phyloP scores from a whole-genome alignment of 53 echinoderm and acorn worm species.

The Holothuria scabra region DNA sequence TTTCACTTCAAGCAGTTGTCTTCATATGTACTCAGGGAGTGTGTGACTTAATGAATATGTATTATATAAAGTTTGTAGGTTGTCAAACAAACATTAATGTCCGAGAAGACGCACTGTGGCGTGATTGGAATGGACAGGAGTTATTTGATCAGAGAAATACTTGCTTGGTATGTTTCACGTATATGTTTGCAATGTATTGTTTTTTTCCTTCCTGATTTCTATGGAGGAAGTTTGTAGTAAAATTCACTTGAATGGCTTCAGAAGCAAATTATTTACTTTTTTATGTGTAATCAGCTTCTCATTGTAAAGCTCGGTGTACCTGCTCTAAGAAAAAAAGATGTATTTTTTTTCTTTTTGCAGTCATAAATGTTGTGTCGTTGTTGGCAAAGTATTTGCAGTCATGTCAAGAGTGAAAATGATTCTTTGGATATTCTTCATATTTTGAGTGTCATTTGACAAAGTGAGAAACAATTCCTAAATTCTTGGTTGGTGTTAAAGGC shows the following conservation, averaged over 20 bases:
- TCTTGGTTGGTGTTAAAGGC: slow-evolving; percentile 46
- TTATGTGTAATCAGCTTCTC: too few species aligned
- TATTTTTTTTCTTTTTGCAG: background rate
- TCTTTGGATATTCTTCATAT: too few species aligned
- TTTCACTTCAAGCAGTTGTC: slow-evolving; percentile 52
- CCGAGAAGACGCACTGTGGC: slow-evolving; percentile 46
- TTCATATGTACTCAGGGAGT: slow-evolving; percentile 51
- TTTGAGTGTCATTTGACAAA: too few species aligned
- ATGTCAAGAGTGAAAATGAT: background rate
- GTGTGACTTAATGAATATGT: slow-evolving; percentile 52
- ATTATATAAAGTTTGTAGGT: slow-evolving; percentile 52
- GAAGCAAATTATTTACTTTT: too few species aligned
- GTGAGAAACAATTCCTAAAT: slow-evolving; percentile 38
- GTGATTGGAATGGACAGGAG: slow-evolving; percentile 7
- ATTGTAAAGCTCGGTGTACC: slow-evolving; percentile 25
- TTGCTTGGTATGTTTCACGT: too few species aligned
- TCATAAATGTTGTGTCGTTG: slow-evolving; percentile 24
- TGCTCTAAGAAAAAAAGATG: slow-evolving; percentile 27
- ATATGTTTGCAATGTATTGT: too few species aligned
- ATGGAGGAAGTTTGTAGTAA: too few species aligned
- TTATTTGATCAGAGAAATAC: too few species aligned
- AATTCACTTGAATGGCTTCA: too few species aligned
- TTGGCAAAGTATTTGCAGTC: slow-evolving; percentile 33
- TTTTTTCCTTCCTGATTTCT: too few species aligned
- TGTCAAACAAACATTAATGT: slow-evolving; percentile 53